Conservation (phyloP, 2,797 vertebrate species). For the Pseudochirops corinnae region DNA sequence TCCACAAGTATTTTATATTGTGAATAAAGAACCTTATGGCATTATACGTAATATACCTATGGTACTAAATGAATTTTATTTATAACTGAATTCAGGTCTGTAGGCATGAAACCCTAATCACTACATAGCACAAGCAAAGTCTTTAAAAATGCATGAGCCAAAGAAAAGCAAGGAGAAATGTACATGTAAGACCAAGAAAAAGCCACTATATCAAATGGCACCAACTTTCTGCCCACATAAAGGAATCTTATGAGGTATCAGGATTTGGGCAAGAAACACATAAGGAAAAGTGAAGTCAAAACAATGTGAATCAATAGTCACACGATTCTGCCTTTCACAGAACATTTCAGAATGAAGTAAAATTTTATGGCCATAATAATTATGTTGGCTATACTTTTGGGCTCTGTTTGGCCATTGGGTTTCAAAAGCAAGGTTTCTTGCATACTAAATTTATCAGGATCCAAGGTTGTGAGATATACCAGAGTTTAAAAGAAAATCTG, state of each 20-base stretch:
- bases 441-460: background rate
- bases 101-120: slow-evolving; percentile 72
- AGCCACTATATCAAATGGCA: slow-evolving; percentile 56
- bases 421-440: background rate
- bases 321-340: background rate
- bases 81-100: slow-evolving; percentile 70
- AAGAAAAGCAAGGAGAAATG: slow-evolving; percentile 72
- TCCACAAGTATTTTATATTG: slow-evolving; percentile 67
- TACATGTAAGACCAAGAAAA: slow-evolving; percentile 26
- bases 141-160: slow-evolving; percentile 76
- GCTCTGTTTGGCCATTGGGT: background rate
- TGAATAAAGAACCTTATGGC: slow-evolving; percentile 71
- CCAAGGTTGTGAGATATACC: background rate
- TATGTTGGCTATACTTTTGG: background rate
- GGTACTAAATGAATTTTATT: slow-evolving; percentile 72
- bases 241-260: slow-evolving; percentile 20
- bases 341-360: background rate
- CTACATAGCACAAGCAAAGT: slow-evolving; percentile 57
- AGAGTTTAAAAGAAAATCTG: background rate
- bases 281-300: slow-evolving; percentile 35
- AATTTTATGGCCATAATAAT: background rate
- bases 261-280: slow-evolving; percentile 16
- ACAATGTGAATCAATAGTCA: background rate
- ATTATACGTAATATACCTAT: slow-evolving; percentile 59
- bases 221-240: slow-evolving; percentile 49